Percentiles rank a stretch among this genome's conserved stretches.
These are phyloP conservation scores for Papilio protenor DNA, from an alignment of 2,888 invertebrate genomes.

Conservation along the genomic window DNA sequence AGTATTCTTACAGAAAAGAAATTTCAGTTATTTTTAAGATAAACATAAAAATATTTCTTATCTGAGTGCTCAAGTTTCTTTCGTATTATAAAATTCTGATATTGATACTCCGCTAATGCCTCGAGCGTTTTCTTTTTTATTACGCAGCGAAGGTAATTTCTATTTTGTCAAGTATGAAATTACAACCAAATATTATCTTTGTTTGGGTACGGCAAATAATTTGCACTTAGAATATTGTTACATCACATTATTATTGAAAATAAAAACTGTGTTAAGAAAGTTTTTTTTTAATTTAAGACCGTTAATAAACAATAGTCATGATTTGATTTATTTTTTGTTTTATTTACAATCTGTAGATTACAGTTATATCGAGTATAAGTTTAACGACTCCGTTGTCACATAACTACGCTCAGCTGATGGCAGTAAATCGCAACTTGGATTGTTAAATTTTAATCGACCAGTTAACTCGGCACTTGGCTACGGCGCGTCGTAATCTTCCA, in stretches of 20 bases:
- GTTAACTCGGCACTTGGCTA: conserved; percentile 39
- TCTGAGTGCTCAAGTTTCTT: conserved; percentile 8
- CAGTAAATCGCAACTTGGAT: conserved; percentile 53
- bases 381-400: conserved; percentile 21
- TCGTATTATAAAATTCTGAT: not conserved
- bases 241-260: too few relatives aligned
- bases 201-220: not conserved
- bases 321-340: not conserved
- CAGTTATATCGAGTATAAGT: not conserved
- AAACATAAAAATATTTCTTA: not conserved
- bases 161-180: conserved; percentile 11
- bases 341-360: not conserved
- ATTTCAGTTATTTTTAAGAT: not conserved
- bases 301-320: not conserved
- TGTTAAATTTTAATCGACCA: conserved; percentile 55
- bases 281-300: too few relatives aligned
- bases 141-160: not conserved
- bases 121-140: conserved; percentile 13
- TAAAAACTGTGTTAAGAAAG: too few relatives aligned
- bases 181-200: conserved; percentile 12
- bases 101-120: not conserved
- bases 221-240: not conserved
- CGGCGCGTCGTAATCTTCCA: conserved; percentile 3
- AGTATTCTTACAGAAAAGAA: not conserved
- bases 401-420: conserved; percentile 34